Conservation (phyloP, 2,113 vertebrate species). For the Syngnathus floridae region DNA sequence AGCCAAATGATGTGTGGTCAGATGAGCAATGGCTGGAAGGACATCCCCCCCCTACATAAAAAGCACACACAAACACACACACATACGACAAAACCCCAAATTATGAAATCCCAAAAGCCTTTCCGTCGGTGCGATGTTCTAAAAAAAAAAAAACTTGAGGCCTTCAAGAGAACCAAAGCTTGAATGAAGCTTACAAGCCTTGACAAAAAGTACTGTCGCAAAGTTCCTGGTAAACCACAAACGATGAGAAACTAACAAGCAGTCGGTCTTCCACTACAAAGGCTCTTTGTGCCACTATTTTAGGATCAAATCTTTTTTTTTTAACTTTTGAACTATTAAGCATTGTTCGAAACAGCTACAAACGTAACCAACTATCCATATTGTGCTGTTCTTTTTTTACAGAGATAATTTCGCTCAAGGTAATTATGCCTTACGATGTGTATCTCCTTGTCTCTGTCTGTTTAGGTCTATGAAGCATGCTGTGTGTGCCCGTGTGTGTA, state of each 20-base stretch:
- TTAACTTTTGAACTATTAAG: neutral
- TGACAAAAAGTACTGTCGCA: constrained; percentile 13
- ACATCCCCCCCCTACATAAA: constrained; percentile 13
- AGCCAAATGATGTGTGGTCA: constrained; percentile 71
- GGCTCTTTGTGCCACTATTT: neutral
- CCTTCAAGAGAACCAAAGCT: neutral
- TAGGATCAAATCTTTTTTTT: neutral
- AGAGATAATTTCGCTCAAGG: constrained; percentile 18
- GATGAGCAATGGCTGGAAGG: constrained; percentile 66
- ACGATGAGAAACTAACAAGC: constrained; percentile 23
- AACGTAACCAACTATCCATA: neutral
- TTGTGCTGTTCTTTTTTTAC: constrained; percentile 3
- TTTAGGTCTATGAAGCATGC: neutral
- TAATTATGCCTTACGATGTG: constrained; percentile 15
- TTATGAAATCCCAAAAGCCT: neutral
- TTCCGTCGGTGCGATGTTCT: constrained; percentile 1
- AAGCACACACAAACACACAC: neutral
- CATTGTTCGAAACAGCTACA: neutral
- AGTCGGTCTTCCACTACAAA: constrained; percentile 32
- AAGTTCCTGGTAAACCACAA: constrained; percentile 34
- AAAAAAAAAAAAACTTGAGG: constrained; percentile 6
- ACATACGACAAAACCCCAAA: neutral
- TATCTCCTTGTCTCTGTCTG: constrained; percentile 15
- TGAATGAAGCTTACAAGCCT: constrained; percentile 12
- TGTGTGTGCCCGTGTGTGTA: constrained; percentile 6